Evolutionary conservation across 2,888 invertebrate genomes (phyloP).

Genomic region (Liodrosophila aerea): DNA sequence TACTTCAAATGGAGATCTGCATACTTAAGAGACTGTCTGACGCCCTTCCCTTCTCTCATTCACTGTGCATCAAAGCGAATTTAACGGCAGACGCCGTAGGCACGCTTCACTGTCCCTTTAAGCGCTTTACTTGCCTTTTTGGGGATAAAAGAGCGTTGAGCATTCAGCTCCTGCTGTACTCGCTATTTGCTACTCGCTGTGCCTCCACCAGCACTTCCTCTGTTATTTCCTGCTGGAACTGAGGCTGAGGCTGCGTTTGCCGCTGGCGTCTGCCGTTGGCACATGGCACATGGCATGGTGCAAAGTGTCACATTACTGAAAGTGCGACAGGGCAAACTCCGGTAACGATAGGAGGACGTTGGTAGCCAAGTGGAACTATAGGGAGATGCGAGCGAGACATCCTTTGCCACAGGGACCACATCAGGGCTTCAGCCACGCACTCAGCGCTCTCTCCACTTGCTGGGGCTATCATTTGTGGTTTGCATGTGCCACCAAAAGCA

Average conservation of each 20-base stretch:
- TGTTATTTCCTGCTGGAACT: conserved; percentile 8
- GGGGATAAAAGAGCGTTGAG: too few species aligned
- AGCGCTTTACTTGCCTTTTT: conserved; percentile 31
- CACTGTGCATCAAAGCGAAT: too few species aligned
- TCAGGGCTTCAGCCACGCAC: conserved; percentile 33
- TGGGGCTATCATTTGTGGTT: conserved; percentile 58
- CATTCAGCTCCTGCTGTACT: not conserved
- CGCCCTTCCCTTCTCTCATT: too few species aligned
- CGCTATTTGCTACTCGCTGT: not conserved
- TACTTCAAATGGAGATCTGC: too few species aligned
- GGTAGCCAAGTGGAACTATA: not conserved
- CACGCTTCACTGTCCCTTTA: conserved; percentile 8
- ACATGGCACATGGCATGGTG: conserved; percentile 36
- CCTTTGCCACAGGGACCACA: conserved; percentile 15
- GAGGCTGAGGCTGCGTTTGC: conserved; percentile 9
- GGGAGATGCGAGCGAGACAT: conserved; percentile 1
- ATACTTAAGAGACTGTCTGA: too few species aligned
- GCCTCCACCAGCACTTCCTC: conserved; percentile 18
- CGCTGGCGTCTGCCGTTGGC: conserved; percentile 3
- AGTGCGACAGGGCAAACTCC: conserved; percentile 29
- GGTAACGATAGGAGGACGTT: not conserved
- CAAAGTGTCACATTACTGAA: conserved; percentile 63
- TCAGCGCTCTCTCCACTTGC: conserved; percentile 33
- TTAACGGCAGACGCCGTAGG: too few species aligned
- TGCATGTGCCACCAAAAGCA: conserved; percentile 36